phyloP scores from a whole-genome alignment of 2,888 invertebrate genomes.

The Neoitamus cyanurus region DNA sequence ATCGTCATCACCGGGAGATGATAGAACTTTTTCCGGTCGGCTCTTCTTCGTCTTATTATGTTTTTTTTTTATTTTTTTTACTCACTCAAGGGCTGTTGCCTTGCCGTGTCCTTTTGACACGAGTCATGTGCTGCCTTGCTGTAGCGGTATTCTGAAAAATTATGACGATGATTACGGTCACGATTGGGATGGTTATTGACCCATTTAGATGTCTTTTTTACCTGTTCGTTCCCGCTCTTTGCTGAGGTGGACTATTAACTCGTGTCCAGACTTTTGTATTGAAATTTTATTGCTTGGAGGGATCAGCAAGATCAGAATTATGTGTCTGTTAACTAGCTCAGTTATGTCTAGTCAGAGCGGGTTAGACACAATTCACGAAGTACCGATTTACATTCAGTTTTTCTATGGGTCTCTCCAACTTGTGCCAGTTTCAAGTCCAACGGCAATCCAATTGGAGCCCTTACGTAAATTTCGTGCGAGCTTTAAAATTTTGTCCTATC shows the following conservation, averaged over 20 bases:
- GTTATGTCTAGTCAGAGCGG: no score
- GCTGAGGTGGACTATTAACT: no score
- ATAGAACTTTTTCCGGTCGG: not conserved
- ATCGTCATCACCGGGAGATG: constrained; percentile 9
- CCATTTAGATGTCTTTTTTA: not conserved
- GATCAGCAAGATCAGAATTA: no score
- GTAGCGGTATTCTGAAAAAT: not conserved
- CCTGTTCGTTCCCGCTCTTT: not conserved
- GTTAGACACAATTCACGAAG: no score
- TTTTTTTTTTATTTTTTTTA: not conserved
- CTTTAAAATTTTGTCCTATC: no score
- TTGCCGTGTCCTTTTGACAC: not conserved
- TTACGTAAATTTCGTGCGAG: no score
- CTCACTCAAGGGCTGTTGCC: not conserved
- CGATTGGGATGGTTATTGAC: not conserved
- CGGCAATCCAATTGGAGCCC: no score
- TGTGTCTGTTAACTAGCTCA: no score
- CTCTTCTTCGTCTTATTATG: not conserved
- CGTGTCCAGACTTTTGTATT: no score
- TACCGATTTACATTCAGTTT: no score
- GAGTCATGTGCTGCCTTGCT: not conserved
- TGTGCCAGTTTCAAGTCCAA: no score
- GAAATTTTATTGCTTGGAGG: not conserved
- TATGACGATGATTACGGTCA: not conserved
- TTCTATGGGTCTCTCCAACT: no score